Conservation (phyloP, 2,113 vertebrate species). For the Perca schrenkii region DNA sequence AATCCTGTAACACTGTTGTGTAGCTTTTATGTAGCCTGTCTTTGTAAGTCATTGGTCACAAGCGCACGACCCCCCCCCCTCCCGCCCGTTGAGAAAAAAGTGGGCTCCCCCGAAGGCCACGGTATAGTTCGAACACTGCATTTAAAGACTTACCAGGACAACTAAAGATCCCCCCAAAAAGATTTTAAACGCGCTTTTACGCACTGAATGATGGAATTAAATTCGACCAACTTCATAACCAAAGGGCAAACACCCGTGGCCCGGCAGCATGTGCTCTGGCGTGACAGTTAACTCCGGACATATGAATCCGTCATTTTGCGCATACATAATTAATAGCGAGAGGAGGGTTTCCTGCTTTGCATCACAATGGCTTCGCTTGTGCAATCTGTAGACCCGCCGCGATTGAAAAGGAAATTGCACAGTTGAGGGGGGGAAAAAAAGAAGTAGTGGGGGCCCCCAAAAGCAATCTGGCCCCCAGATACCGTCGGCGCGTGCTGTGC, state of each 20-base stretch:
- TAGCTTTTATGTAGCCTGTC: too few relatives aligned
- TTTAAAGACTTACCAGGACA: not conserved
- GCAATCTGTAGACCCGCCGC: slow-evolving; percentile 78
- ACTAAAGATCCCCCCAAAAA: too few relatives aligned
- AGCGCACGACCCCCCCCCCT: too few relatives aligned
- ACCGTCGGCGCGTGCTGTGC: slow-evolving; percentile 85
- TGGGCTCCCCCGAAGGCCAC: too few relatives aligned
- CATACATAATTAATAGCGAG: slow-evolving; percentile 81
- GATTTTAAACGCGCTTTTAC: not conserved
- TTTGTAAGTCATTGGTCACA: too few relatives aligned
- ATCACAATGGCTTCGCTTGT: slow-evolving; percentile 75
- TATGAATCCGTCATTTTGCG: slow-evolving; percentile 82
- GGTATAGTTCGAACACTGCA: too few relatives aligned
- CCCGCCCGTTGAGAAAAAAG: too few relatives aligned
- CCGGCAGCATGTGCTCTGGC: slow-evolving; percentile 37
- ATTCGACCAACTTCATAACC: not conserved
- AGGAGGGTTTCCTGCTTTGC: slow-evolving; percentile 82
- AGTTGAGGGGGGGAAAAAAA: slow-evolving; percentile 72
- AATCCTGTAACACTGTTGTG: too few relatives aligned
- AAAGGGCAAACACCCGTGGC: not conserved
- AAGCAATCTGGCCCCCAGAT: slow-evolving; percentile 85
- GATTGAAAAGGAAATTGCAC: slow-evolving; percentile 89
- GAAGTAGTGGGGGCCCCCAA: slow-evolving; percentile 49
- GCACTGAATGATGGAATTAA: not conserved
- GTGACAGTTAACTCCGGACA: slow-evolving; percentile 77